Base-by-base conservation (phyloP, 2,797 vertebrate species). In the Megalops cyprinoides region DNA sequence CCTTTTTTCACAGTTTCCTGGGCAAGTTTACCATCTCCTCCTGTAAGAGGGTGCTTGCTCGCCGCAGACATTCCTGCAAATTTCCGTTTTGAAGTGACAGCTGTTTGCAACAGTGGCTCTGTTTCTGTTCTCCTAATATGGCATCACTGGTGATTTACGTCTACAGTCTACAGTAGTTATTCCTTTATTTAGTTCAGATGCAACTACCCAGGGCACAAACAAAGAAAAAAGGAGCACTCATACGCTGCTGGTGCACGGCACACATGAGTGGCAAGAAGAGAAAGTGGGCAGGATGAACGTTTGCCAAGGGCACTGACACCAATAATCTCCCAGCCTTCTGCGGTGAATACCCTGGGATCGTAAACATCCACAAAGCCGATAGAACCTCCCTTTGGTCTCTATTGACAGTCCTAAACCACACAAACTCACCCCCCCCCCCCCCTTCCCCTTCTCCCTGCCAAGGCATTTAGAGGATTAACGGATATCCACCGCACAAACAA, bases 1-100 rank as follows among this genome's bases (percentile, higher is more conserved):
- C 92, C 80, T 87, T 92, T 81, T 89, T 88, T 90, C 90, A 89
- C 85, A 84, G 80, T 88, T 83, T 90, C 86, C 85, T 86, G 86
- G 90, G 89, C 85, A 87, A 87, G 88, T 90, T 91, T 86, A 81
- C 81, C 71, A 53, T 81, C 71, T 89, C 56, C 81, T 81, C 87
- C 82, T 60, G 48, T 85, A 86, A 79, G 84, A 85, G 77, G 82
- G 79, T 80, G 85, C 76, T 79, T 25, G 28, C 82, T 37, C n/a
- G 37, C 42, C 18, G 74, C 79, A 9, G 74, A 82, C 79, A 65
- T 76, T 87, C 81, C 83, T 83, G 88, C 85, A 84, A 78, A 82
- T 86, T 81, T 48, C 31, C 69, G 82, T 28, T 44, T 37, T 39
- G 31, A 12, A 55, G 82, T 85, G 83, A 28, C 65, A 14, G 14